Conservation (phyloP, 2,113 vertebrate species). For the Ageneiosus marmoratus region DNA sequence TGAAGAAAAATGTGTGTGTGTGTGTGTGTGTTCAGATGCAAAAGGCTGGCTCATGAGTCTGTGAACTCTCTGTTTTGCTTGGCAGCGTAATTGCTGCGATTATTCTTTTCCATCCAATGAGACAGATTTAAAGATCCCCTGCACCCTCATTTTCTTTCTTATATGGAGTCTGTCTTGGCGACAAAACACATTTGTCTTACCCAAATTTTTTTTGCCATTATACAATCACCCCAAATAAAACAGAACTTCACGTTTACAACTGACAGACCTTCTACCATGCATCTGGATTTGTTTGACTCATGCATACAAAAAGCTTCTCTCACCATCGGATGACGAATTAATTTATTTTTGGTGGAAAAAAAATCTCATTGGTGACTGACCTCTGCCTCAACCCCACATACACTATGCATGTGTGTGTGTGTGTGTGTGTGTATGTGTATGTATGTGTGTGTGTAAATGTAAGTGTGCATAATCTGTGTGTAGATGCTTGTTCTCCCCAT, state of each 20-base stretch:
- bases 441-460: not conserved
- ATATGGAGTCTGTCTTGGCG: conserved; percentile 50
- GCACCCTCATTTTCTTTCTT: conserved; percentile 57
- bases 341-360: conserved; percentile 59
- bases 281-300: not conserved
- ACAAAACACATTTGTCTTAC: conserved; percentile 47
- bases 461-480: too few relatives aligned
- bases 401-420: too few relatives aligned
- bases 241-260: not conserved
- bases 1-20: not conserved
- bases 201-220: conserved; percentile 24
- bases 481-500: too few relatives aligned
- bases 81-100: conserved; percentile 55
- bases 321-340: conserved; percentile 48
- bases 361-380: conserved; percentile 66
- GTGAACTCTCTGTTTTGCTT: conserved; percentile 55
- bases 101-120: conserved; percentile 66
- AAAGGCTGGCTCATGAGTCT: conserved; percentile 55
- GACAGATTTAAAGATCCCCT: conserved; percentile 58
- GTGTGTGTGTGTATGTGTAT: not conserved
- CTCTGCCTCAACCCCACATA: conserved; percentile 60
- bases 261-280: not conserved
- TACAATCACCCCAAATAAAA: conserved; percentile 24
- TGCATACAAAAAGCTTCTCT: not conserved
- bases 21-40: conserved; percentile 40